Conservation (phyloP, 1,140 invertebrate species). For the Aleiodes sp. region DNA sequence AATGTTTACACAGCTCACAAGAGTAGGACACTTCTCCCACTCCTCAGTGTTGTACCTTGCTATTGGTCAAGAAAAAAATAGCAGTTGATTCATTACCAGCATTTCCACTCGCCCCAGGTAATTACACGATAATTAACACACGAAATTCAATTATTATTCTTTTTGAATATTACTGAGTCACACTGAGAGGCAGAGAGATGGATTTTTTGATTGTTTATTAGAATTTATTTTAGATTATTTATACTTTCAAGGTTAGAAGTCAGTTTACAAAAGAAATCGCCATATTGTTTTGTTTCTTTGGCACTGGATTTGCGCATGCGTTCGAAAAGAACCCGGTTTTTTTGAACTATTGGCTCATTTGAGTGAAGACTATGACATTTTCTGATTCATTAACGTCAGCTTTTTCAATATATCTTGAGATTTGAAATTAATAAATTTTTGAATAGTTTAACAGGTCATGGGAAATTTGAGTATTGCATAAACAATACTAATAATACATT, state of each 20-base stretch:
- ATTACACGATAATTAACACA: neutral
- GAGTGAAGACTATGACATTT: too few species aligned
- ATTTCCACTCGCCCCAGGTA: neutral
- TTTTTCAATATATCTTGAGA: too few species aligned
- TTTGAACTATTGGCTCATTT: too few species aligned
- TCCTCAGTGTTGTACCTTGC: neutral
- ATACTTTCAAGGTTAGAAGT: neutral
- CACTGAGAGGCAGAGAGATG: neutral
- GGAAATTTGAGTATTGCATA: too few species aligned
- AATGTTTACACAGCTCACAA: neutral
- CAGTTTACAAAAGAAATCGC: neutral
- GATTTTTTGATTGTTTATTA: neutral
- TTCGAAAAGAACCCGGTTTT: neutral
- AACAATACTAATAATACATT: too few species aligned
- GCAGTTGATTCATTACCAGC: neutral
- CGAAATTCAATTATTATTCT: neutral
- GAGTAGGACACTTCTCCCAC: neutral
- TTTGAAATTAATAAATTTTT: too few species aligned
- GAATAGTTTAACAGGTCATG: too few species aligned
- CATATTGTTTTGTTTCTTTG: neutral
- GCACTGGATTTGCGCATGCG: neutral
- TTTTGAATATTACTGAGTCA: neutral
- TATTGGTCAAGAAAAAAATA: neutral
- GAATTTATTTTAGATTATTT: neutral
- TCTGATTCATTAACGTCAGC: neutral